phyloP scores from a whole-genome alignment of 2,113 vertebrate genomes.

The Dipodomys stephensi region DNA sequence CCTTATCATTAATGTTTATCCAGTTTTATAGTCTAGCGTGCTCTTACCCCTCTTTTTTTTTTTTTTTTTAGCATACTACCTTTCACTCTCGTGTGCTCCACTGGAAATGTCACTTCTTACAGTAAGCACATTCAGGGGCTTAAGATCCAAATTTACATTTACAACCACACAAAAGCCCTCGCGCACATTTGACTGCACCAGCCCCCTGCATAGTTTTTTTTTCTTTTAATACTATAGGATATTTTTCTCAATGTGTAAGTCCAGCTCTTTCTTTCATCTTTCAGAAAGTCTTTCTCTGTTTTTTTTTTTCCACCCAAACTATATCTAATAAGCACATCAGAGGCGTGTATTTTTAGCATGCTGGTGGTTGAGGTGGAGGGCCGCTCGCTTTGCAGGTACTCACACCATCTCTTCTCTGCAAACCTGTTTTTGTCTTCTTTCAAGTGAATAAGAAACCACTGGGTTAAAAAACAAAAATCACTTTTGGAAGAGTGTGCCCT shows the following conservation, averaged over 20 bases:
- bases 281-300: neutral
- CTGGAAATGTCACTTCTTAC: neutral
- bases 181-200: neutral
- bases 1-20: neutral
- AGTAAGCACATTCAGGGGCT: neutral
- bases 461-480: neutral
- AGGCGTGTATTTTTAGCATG: neutral
- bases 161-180: neutral
- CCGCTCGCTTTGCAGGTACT: neutral
- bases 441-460: neutral
- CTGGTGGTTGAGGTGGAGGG: neutral
- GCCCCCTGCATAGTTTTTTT: neutral
- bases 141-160: neutral
- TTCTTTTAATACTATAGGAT: neutral
- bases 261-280: neutral
- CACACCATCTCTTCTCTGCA: neutral
- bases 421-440: neutral
- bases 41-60: neutral
- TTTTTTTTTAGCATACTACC: neutral
- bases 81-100: too few relatives aligned
- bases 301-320: neutral
- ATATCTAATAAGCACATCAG: neutral
- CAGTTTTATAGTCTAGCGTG: neutral
- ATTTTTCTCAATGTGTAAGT: neutral
- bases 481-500: neutral